A percentile compares a stretch with the other conserved stretches of the same genome.
Evolutionary conservation across 2,113 vertebrate species (phyloP).

Genomic region (Campylorhamphus procurvoides): DNA sequence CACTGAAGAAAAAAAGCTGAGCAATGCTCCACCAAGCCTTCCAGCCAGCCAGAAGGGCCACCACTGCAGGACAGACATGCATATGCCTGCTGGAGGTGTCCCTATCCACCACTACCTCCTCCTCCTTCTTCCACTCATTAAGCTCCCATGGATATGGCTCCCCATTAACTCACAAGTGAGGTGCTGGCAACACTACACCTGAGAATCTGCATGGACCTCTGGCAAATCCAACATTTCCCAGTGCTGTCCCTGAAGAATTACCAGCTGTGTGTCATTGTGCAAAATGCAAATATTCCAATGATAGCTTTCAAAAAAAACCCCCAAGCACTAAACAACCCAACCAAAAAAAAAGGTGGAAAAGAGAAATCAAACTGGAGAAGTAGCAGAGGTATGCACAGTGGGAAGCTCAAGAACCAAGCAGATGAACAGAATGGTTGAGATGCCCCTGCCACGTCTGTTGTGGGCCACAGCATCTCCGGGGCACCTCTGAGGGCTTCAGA

Average conservation of each 20-base stretch:
- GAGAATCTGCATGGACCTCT: conserved; percentile 40
- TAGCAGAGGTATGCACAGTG: conserved; percentile 39
- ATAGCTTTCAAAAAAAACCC: conserved; percentile 7
- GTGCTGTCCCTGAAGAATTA: conserved; percentile 68
- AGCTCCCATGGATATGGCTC: conserved; percentile 49
- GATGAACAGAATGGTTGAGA: conserved; percentile 26
- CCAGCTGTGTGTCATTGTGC: conserved; percentile 71
- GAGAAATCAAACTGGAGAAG: conserved; percentile 9
- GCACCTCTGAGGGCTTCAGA: conserved; percentile 31
- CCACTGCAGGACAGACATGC: not conserved
- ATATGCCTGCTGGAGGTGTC: not conserved
- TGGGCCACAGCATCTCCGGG: conserved; percentile 47
- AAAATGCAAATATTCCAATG: conserved; percentile 77
- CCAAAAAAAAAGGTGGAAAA: not conserved
- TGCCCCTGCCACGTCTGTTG: not conserved
- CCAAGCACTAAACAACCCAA: not conserved
- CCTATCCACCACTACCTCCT: not conserved
- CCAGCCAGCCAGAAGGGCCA: not conserved
- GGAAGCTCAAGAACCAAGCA: conserved; percentile 44
- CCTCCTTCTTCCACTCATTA: conserved; percentile 34
- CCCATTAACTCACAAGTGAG: conserved; percentile 39
- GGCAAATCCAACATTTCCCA: conserved; percentile 49
- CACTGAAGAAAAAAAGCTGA: not conserved
- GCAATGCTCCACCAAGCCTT: not conserved
- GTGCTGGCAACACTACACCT: conserved; percentile 37